A percentile compares a stretch with the other conserved stretches of the same genome.
Evolutionary conservation across 2,888 invertebrate genomes (phyloP).

Genomic region (Trissolcus japonicus): DNA sequence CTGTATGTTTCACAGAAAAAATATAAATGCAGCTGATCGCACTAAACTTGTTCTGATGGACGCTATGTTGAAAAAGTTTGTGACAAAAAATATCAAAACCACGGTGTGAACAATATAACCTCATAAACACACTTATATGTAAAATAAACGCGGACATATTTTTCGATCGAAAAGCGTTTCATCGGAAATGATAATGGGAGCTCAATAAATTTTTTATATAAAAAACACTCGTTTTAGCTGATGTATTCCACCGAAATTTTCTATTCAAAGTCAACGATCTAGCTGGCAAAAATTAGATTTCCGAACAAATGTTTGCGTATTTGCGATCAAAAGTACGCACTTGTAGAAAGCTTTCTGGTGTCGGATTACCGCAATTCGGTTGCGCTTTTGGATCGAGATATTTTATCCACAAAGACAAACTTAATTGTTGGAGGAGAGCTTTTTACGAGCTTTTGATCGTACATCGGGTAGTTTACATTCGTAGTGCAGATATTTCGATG

Average conservation of each 20-base stretch:
- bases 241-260: not conserved
- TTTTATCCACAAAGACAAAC: slow-evolving; percentile 15
- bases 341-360: slow-evolving; percentile 8
- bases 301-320: slow-evolving; percentile 3
- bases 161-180: not conserved
- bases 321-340: not conserved
- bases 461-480: slow-evolving; percentile 23
- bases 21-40: not conserved
- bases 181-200: too few relatives aligned
- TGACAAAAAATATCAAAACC: not conserved
- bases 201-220: too few relatives aligned
- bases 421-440: slow-evolving; percentile 32
- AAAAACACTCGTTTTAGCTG: too few relatives aligned
- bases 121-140: too few relatives aligned
- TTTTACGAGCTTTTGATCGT: slow-evolving; percentile 46
- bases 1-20: not conserved
- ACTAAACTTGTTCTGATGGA: not conserved
- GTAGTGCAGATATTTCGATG: slow-evolving; percentile 26
- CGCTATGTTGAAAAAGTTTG: not conserved
- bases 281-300: not conserved
- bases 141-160: not conserved
- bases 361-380: slow-evolving; percentile 1
- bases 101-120: not conserved
- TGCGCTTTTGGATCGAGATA: slow-evolving; percentile 6
- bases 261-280: not conserved